phyloP scores from a whole-genome alignment of 53 echinoderm and acorn worm species.

The Mesocentrotus franciscanus region DNA sequence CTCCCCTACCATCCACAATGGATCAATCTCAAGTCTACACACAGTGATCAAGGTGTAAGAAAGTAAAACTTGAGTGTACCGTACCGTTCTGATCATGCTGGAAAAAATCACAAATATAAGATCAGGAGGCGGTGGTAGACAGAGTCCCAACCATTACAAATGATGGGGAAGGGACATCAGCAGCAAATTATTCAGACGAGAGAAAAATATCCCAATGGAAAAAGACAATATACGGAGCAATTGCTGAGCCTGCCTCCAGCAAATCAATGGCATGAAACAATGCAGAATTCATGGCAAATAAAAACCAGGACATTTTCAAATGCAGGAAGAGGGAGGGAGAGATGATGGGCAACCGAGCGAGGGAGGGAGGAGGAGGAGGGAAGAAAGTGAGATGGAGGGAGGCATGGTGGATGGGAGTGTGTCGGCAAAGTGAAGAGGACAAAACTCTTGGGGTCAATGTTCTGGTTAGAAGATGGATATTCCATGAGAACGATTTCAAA shows the following conservation, averaged over 20 bases:
- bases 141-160: neutral
- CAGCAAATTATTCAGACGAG: slow-evolving; percentile 35
- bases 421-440: slow-evolving; percentile 37
- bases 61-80: neutral
- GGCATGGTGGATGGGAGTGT: neutral
- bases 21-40: slow-evolving; percentile 58
- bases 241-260: slow-evolving; percentile 16
- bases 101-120: slow-evolving; percentile 1
- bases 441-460: slow-evolving; percentile 54
- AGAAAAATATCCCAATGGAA: slow-evolving; percentile 15
- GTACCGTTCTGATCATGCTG: neutral
- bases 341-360: neutral
- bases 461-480: slow-evolving; percentile 49
- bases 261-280: slow-evolving; percentile 18
- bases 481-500: slow-evolving; percentile 1
- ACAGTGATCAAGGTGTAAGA: neutral
- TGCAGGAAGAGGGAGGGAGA: slow-evolving; percentile 5
- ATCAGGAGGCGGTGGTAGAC: neutral
- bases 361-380: slow-evolving; percentile 27
- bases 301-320: slow-evolving; percentile 34
- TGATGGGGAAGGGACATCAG: slow-evolving; percentile 11
- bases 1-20: slow-evolving; percentile 57
- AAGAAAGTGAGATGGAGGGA: neutral
- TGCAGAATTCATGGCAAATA: slow-evolving; percentile 14
- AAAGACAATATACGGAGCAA: slow-evolving; percentile 21